These are phyloP conservation scores for Whitmania pigra DNA, from an alignment of 1,140 invertebrate genomes.

Conservation along the genomic window DNA sequence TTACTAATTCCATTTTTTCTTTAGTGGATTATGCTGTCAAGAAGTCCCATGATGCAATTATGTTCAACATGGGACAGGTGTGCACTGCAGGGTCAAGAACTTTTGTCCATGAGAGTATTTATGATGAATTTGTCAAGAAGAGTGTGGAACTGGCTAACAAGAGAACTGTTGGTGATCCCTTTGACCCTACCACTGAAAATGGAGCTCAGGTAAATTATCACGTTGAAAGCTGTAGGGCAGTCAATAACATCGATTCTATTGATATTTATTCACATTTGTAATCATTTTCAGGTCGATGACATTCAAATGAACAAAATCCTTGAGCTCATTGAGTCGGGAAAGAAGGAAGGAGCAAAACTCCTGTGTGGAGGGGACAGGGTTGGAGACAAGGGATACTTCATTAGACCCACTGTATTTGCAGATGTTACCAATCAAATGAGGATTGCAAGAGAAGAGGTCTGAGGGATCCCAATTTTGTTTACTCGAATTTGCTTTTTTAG, in stretches of 20 bases:
- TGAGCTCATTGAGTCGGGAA: constrained; percentile 60
- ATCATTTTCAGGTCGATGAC: constrained; percentile 54
- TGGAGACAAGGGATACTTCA: constrained; percentile 68
- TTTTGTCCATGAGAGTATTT: constrained; percentile 75
- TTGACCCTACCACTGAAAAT: constrained; percentile 52
- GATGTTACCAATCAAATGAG: constrained; percentile 83
- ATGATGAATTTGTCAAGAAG: constrained; percentile 71
- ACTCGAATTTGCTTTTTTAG: too few species aligned
- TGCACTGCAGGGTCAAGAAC: constrained; percentile 81
- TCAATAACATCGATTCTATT: too few species aligned
- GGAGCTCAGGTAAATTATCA: not conserved
- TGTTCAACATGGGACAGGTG: constrained; percentile 55
- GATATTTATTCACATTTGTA: not conserved
- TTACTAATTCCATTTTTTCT: constrained; percentile 27
- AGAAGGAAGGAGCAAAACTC: constrained; percentile 73
- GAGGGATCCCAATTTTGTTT: not conserved
- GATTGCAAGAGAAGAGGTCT: constrained; percentile 74
- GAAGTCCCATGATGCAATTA: constrained; percentile 21
- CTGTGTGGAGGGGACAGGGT: constrained; percentile 61
- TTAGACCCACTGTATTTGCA: constrained; percentile 91
- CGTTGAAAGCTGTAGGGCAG: too few species aligned
- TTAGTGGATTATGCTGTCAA: constrained; percentile 64
- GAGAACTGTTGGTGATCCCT: constrained; percentile 68
- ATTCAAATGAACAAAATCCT: constrained; percentile 73
- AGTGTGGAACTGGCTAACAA: constrained; percentile 52